Base-by-base conservation (phyloP, 1,140 invertebrate species). In the Leptestheria dahalacensis region DNA sequence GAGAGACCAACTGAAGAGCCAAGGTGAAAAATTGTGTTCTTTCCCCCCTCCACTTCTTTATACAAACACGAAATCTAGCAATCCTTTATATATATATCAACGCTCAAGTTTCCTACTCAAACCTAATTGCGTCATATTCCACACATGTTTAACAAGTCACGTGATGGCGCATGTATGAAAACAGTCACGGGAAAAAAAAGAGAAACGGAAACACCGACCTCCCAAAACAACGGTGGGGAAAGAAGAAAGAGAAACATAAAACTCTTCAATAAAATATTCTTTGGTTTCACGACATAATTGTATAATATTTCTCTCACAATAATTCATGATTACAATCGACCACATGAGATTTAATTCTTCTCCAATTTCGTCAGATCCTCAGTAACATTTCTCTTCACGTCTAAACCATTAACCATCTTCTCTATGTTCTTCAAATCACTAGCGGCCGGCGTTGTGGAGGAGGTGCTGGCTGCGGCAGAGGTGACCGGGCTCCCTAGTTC, bases 381-480 rank as follows among this genome's bases (percentile, higher is more conserved):
- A 20, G 63, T 57, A 9, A 61, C 48, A 29, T 18, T 64, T 41
- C 68, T 65, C 29, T 67, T 68, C 60, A 69, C 65, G 70, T 94
- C 89, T 25, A 95, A 74, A 1, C 90, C 91, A 72, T 94, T 94
- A 62, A 95, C 88, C 91, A 94, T 95, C 69, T 92, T 91, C 73
- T 96, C 91, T 73, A 96, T 96, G 72, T 84, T 92, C 73, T 93
- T 93, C 59, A 96, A 78, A 73, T 94, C 90, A 64, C 72, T 73
- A 15, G 71, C 67, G 21, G 68, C 64, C 68, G 21, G 58, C 55
- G 48, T 23, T 25, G 66, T 56, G 65, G 52, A 62, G 65, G 21
- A 60, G 53, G 18, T 61, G 66, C 80, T 80, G 60, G 64, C 61
- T 24, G 63, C 63, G 18, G 61, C 55, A 3, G 65, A 65, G 24